These are phyloP conservation scores for Cancer borealis DNA, from an alignment of 2,888 invertebrate species.

Conservation along the genomic window DNA sequence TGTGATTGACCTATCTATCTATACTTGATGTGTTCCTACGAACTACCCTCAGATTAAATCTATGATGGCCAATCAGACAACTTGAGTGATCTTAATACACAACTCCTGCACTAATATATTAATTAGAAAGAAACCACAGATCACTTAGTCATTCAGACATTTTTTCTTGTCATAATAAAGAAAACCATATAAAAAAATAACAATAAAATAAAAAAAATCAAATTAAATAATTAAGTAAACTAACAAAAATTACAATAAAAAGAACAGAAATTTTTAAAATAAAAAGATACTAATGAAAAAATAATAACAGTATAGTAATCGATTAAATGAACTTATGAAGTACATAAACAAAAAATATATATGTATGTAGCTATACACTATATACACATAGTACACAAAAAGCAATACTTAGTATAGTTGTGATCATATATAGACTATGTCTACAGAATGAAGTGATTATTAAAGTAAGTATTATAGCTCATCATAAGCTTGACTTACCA, in stretches of 20 bases:
- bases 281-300: constrained; percentile 17
- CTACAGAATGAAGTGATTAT: background rate
- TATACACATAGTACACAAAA: background rate
- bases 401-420: background rate
- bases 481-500: constrained; percentile 64
- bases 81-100: background rate
- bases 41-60: too few relatives aligned
- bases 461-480: background rate
- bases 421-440: background rate
- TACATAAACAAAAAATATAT: background rate
- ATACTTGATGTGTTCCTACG: too few relatives aligned
- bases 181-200: background rate
- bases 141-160: background rate
- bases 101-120: background rate
- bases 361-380: background rate
- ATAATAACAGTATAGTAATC: background rate
- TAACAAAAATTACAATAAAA: constrained; percentile 24
- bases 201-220: background rate
- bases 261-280: background rate
- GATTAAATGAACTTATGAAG: background rate
- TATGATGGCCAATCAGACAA: too few relatives aligned
- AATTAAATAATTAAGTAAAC: background rate
- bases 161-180: background rate
- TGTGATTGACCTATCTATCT: too few relatives aligned
- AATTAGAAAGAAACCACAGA: background rate